Base-by-base conservation (phyloP, 2,888 invertebrate genomes). In the Oligia fasciuncula region DNA sequence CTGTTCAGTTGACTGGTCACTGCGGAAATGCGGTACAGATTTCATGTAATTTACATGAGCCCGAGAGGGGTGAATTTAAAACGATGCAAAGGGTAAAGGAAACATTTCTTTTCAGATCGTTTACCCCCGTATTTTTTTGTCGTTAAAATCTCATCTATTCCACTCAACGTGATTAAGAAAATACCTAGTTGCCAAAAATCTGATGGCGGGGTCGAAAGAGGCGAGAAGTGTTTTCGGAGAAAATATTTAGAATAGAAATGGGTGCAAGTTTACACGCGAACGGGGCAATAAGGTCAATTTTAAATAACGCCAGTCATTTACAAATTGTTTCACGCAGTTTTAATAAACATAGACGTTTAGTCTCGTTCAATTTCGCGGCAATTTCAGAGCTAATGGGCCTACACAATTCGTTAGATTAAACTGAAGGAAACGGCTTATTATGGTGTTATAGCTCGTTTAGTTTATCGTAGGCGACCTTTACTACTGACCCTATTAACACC, bases 341-440 rank as follows among this genome's bases (percentile, higher is more conserved):
- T 63, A 51, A 67, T 86, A 83, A 63, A 80, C 67, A 62, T 29
- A 46, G 72, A 75, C 46, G n/a, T 63, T 76, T 74, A 63, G 73
- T 69, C 74, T 57, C 68, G 73, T 62, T 76, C 65, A 75, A 60
- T 81, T 73, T 80, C 72, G 81, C 87, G 87, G 63, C 72, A 60
- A 46, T 80, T 87, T 75, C 57, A 69, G 74, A 76, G 69, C n/a
- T 80, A 70, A 79, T 79, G 60, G 69, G 46, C 68, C 72, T 77
- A 72, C 71, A 54, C 72, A 80, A 87, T 75, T 85, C 8, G 66
- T 80, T 78, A 73, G 76, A 87, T 67, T 81, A 69, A 78, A 78
- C 69, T 73, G 67, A 77, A 76, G 80, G 79, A 88, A 83, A 77
- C 73, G 17, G 66, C 75, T 79, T 77, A 77, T 87, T 81, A 89